phyloP scores from a whole-genome alignment of 2,888 invertebrate species.

The Acanthosepion pharaonis region DNA sequence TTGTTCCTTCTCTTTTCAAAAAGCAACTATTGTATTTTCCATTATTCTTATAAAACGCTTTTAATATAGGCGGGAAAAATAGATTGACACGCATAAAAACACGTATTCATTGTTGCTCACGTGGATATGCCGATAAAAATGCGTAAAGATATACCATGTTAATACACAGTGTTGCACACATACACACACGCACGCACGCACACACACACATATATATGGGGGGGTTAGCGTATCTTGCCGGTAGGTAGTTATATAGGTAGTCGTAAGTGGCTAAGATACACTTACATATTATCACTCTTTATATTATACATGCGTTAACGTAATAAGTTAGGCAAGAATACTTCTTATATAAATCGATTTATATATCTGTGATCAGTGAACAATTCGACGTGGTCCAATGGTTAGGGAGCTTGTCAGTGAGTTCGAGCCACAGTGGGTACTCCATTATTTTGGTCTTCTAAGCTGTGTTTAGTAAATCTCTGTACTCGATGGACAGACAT shows the following conservation, averaged over 20 bases:
- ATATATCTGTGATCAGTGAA: too few relatives aligned
- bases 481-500: too few relatives aligned
- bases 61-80: neutral
- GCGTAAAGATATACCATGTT: neutral
- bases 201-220: neutral
- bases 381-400: too few relatives aligned
- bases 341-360: too few relatives aligned
- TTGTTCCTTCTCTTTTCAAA: conserved; percentile 18
- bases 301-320: too few relatives aligned
- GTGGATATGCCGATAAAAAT: neutral
- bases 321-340: too few relatives aligned
- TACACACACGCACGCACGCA: neutral
- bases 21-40: neutral
- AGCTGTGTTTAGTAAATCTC: too few relatives aligned
- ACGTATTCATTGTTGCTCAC: neutral
- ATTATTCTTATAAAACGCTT: neutral
- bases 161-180: neutral
- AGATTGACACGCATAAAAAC: neutral
- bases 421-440: too few relatives aligned
- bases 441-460: too few relatives aligned
- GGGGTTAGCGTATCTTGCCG: neutral
- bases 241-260: neutral
- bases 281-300: too few relatives aligned
- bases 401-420: too few relatives aligned
- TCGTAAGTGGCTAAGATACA: neutral